phyloP scores from a whole-genome alignment of 2,888 invertebrate genomes.

The Euspilapteryx auroguttella region DNA sequence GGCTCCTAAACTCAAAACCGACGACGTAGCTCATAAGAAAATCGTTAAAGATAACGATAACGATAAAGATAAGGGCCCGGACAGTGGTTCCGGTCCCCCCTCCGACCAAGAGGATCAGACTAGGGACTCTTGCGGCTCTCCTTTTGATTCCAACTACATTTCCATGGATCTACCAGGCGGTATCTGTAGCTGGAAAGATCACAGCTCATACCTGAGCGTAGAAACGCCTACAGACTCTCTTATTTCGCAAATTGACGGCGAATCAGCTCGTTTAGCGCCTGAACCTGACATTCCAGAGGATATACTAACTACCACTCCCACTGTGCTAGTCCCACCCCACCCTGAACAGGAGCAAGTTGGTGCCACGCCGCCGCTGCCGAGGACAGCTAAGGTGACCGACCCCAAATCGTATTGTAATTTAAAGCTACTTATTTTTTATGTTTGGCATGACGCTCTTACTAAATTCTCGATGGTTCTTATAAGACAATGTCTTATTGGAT shows the following conservation, averaged over 20 bases:
- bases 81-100: conserved; percentile 61
- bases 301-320: conserved; percentile 50
- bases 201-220: conserved; percentile 73
- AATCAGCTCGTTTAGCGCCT: too few species aligned
- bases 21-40: conserved; percentile 15
- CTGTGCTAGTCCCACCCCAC: conserved; percentile 39
- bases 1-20: conserved; percentile 40
- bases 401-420: conserved; percentile 55
- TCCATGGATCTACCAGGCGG: conserved; percentile 78
- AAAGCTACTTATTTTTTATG: conserved; percentile 48
- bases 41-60: conserved; percentile 28
- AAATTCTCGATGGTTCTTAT: conserved; percentile 48
- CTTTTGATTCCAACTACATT: conserved; percentile 63
- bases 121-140: conserved; percentile 23
- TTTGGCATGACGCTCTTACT: conserved; percentile 58
- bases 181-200: conserved; percentile 79
- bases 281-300: conserved; percentile 36
- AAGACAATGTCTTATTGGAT: conserved; percentile 26
- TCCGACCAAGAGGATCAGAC: conserved; percentile 32
- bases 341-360: conserved; percentile 42
- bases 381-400: conserved; percentile 54
- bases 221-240: conserved; percentile 44
- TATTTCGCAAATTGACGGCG: conserved; percentile 15
- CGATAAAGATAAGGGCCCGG: conserved; percentile 64
- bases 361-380: conserved; percentile 17